Conservation (phyloP, 1,140 invertebrate genomes). For the Drosophila miranda region DNA sequence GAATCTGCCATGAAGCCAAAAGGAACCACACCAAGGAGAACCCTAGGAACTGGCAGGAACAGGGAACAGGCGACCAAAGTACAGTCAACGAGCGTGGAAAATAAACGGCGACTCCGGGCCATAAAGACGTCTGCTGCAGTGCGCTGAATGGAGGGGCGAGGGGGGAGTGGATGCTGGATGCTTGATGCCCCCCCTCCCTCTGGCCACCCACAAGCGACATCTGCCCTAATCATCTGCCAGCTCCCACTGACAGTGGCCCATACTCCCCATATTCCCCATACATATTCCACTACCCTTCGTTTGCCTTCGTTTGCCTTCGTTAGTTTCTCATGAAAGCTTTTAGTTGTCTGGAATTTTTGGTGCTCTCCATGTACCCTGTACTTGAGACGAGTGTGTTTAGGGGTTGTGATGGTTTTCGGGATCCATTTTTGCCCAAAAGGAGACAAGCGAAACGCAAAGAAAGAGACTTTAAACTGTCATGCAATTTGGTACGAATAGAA, state of each 20-base stretch:
- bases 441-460: no score
- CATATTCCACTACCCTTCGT: neutral
- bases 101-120: constrained; percentile 54
- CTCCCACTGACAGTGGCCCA: constrained; percentile 10
- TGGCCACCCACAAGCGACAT: constrained; percentile 52
- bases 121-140: constrained; percentile 78
- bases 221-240: constrained; percentile 69
- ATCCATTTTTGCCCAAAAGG: no score
- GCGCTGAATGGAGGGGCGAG: neutral
- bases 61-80: constrained; percentile 58
- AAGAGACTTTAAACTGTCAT: no score
- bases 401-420: neutral
- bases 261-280: neutral
- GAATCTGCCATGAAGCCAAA: constrained; percentile 21
- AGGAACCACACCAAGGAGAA: constrained; percentile 13
- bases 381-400: neutral
- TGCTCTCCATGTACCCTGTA: constrained; percentile 43
- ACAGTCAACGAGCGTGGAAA: constrained; percentile 76
- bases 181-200: neutral
- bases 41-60: constrained; percentile 2
- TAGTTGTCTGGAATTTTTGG: constrained; percentile 78
- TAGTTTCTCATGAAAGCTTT: constrained; percentile 79
- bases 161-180: constrained; percentile 22
- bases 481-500: no score
- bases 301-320: constrained; percentile 34